Conservation (phyloP, 1,140 invertebrate species). For the Cataglyphis hispanica region DNA sequence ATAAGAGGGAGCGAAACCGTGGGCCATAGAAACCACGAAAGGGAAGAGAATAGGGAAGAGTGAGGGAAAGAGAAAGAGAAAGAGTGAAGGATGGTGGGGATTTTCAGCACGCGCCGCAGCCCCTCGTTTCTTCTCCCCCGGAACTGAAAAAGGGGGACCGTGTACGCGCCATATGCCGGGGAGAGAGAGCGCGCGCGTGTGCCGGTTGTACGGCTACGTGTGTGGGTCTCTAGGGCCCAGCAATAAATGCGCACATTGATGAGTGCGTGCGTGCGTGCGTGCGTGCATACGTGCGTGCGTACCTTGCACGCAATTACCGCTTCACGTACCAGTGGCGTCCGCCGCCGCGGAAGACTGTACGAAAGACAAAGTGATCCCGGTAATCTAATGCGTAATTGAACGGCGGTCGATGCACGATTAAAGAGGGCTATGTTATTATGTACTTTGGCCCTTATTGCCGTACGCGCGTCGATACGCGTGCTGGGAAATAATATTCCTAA, state of each 20-base stretch:
- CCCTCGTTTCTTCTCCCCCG: slow-evolving; percentile 78
- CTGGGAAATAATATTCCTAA: slow-evolving; percentile 18
- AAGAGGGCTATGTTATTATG: slow-evolving; percentile 38
- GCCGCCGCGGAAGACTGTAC: slow-evolving; percentile 28
- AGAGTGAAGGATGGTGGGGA: slow-evolving; percentile 77
- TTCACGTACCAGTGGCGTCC: slow-evolving; percentile 43
- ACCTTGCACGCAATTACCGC: slow-evolving; percentile 50
- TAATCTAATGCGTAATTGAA: slow-evolving; percentile 63
- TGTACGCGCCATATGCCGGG: slow-evolving; percentile 80
- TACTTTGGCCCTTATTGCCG: slow-evolving; percentile 36
- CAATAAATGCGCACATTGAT: slow-evolving; percentile 53
- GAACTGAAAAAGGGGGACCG: slow-evolving; percentile 79
- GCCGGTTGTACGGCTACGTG: slow-evolving; percentile 72
- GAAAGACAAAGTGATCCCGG: slow-evolving; percentile 59
- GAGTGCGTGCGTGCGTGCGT: slow-evolving; percentile 2
- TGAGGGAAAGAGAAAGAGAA: slow-evolving; percentile 43
- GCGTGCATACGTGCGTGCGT: slow-evolving; percentile 39
- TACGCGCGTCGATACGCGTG: slow-evolving; percentile 16
- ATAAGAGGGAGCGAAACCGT: slow-evolving; percentile 38
- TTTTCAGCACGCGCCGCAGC: slow-evolving; percentile 85
- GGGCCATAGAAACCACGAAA: neutral
- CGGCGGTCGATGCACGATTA: slow-evolving; percentile 54
- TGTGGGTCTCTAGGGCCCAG: slow-evolving; percentile 47
- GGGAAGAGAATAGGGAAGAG: slow-evolving; percentile 13
- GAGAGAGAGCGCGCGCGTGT: slow-evolving; percentile 77